Percentiles rank a stretch among this genome's conserved stretches.
Evolutionary conservation across 2,888 invertebrate genomes (phyloP).

Genomic region (Erebia ligea): DNA sequence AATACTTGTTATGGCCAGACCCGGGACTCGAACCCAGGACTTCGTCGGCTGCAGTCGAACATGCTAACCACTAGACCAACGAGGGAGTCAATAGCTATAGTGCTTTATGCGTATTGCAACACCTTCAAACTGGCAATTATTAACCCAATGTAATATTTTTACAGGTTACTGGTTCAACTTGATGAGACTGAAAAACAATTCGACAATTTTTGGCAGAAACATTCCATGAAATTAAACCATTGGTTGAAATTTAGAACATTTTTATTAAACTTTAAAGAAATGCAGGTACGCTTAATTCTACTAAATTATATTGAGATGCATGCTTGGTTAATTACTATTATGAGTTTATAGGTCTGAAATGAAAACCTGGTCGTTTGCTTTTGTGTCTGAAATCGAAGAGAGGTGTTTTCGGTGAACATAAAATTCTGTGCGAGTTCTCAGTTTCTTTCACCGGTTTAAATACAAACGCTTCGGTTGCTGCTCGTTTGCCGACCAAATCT

Average conservation of each 20-base stretch:
- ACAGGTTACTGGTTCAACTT: conserved; percentile 93
- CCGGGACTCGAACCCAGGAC: too few relatives aligned
- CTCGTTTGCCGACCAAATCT: conserved; percentile 66
- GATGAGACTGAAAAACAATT: conserved; percentile 97
- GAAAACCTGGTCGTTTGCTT: conserved; percentile 61
- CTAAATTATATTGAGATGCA: conserved; percentile 10
- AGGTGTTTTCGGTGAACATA: conserved; percentile 69
- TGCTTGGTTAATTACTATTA: conserved; percentile 42
- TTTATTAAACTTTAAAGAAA: conserved; percentile 96
- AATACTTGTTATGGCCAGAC: too few relatives aligned
- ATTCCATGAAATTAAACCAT: conserved; percentile 94
- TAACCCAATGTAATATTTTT: conserved; percentile 43
- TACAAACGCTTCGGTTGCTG: conserved; percentile 65
- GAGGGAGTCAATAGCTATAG: too few relatives aligned
- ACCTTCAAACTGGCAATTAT: too few relatives aligned
- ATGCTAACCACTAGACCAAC: too few relatives aligned
- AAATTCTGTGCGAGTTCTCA: conserved; percentile 55
- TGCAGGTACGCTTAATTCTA: conserved; percentile 84
- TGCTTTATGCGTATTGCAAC: too few relatives aligned
- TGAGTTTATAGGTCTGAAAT: conserved; percentile 65
- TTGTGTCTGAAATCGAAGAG: conserved; percentile 71
- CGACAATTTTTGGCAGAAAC: conserved; percentile 96
- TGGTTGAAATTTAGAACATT: conserved; percentile 95
- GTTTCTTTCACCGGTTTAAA: conserved; percentile 68
- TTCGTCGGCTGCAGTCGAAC: too few relatives aligned